phyloP scores from a whole-genome alignment of 2,113 vertebrate genomes.

The Hylia prasina region DNA sequence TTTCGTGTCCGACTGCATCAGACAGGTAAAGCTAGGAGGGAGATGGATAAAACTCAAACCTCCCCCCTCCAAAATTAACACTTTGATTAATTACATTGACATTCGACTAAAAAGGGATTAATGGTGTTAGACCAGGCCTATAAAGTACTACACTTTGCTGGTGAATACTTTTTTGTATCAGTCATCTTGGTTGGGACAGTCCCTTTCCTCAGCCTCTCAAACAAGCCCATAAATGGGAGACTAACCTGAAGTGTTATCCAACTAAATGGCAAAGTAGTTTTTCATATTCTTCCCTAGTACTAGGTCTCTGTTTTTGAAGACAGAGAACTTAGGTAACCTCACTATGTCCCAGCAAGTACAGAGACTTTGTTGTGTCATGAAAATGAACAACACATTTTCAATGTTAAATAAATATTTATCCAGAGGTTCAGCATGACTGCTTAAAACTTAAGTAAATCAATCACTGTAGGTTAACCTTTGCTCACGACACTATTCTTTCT shows the following conservation, averaged over 20 bases:
- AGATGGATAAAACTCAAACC: not conserved
- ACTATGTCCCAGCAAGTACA: not conserved
- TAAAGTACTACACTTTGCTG: not conserved
- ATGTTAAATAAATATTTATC: conserved; percentile 48
- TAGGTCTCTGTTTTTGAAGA: not conserved
- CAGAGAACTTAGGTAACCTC: not conserved
- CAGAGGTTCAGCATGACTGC: not conserved
- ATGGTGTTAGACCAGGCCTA: not conserved
- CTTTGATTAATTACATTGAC: not conserved
- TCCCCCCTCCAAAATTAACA: not conserved
- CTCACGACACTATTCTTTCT: not conserved
- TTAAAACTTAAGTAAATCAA: conserved; percentile 42
- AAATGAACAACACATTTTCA: conserved; percentile 15
- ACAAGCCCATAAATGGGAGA: not conserved
- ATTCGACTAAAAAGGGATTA: not conserved
- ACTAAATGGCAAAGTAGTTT: not conserved
- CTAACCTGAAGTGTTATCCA: not conserved
- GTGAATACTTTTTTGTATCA: not conserved
- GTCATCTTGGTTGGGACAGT: not conserved
- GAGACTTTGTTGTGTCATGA: not conserved
- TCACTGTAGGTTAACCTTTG: conserved; percentile 48
- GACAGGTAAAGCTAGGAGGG: not conserved
- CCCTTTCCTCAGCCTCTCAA: not conserved
- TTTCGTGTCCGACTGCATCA: no score
- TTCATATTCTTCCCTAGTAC: not conserved